These are phyloP conservation scores for Sebastes vulpes DNA, from an alignment of 2,797 vertebrate species.

Conservation along the genomic window DNA sequence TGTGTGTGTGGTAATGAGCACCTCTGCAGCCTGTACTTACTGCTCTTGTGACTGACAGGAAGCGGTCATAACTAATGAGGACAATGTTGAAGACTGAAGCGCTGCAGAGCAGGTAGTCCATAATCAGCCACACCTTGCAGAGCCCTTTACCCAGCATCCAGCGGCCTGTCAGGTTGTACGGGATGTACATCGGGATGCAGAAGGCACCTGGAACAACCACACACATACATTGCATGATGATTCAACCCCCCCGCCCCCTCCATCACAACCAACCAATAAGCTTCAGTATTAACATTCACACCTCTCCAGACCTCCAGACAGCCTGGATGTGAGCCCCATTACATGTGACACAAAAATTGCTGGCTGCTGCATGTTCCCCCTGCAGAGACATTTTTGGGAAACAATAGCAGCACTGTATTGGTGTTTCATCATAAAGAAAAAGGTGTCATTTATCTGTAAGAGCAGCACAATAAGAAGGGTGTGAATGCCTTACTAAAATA, in stretches of 20 bases:
- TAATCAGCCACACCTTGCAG: slow-evolving; percentile 91
- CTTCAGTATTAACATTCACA: neutral
- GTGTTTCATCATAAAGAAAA: neutral
- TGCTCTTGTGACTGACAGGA: slow-evolving; percentile 91
- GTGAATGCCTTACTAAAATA: neutral
- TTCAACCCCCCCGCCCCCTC: neutral
- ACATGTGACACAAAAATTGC: slow-evolving; percentile 3
- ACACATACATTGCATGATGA: slow-evolving; percentile 24
- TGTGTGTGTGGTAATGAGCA: slow-evolving; percentile 32
- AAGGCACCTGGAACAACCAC: slow-evolving; percentile 84
- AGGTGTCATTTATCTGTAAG: neutral
- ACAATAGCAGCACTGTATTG: neutral
- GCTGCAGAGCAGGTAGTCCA: slow-evolving; percentile 92
- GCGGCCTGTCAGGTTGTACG: slow-evolving; percentile 85
- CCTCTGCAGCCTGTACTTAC: slow-evolving; percentile 83
- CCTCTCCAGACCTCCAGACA: slow-evolving; percentile 1
- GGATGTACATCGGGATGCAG: slow-evolving; percentile 92
- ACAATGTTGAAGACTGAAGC: slow-evolving; percentile 94
- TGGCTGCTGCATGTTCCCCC: neutral
- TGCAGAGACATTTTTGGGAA: slow-evolving; percentile 6
- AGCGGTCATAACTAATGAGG: slow-evolving; percentile 94
- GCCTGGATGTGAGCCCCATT: slow-evolving; percentile 2
- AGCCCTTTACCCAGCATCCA: slow-evolving; percentile 88
- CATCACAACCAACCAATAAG: neutral
- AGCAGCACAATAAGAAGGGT: slow-evolving; percentile 7